Base-by-base conservation (phyloP, 2,888 invertebrate genomes). In the Cryptocephalus moraei region DNA sequence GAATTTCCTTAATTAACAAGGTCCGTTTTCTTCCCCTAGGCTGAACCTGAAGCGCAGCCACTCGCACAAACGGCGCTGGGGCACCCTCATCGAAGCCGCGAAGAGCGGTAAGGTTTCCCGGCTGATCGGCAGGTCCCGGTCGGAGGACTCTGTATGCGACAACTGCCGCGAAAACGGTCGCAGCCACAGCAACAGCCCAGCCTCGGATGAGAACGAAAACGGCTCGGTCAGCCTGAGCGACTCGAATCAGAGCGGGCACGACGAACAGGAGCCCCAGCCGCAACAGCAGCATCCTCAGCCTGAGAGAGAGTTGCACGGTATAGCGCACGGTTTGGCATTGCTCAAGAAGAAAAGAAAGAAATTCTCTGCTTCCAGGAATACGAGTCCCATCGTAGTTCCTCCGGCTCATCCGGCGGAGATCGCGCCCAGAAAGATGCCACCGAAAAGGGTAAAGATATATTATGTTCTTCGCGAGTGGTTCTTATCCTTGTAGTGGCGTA, bases 71-170 rank as follows among this genome's bases (percentile, higher is more conserved):
- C 80, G 85, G 33, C 79, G 84, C 60, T 87, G 86, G 86, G 86
- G 85, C 51, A 89, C 90, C 38, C 75, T 91, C 51, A 90, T 91
- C 65, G 90, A 91, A 66, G 90, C 91, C 41, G 89, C 91, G 39
- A 86, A 86, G 63, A 81, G 84, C 50, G 88, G 87, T 32, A 79
- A 83, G 60, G 86, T 55, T n/a, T 84, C 86, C 31, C 78, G 86
- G 53, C 77, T 91, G 61, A 84, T 90, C 55, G 88, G 89, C 32
- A 78, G 86, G 56, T 83, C 83, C 41, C 76, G 84, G 56, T 90
- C 90, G 2, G 90, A 91, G 70, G 91, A 91, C 68, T 91, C 90
- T 9, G 88, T 91, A 44, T 82, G 78, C 60, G 77, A 75, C 59
- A 71, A 75, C 34, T 71, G 72, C 46, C 66, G 68, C 45, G 77